These are phyloP conservation scores for Lepidocyrtinus sp. DNA, from an alignment of 2,888 invertebrate species.

Conservation along the genomic window DNA sequence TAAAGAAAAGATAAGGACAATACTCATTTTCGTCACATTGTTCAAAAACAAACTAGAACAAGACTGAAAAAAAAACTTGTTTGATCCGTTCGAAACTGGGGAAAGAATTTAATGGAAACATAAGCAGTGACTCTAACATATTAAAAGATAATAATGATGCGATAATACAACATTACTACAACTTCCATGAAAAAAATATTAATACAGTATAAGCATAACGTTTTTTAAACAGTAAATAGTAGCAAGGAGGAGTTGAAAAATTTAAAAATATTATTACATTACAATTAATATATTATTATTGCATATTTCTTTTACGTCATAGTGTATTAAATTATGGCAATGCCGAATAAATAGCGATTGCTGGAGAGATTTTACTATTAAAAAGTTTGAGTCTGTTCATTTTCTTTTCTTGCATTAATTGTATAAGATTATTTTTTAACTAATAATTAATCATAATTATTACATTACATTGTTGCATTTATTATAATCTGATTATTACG, in stretches of 20 bases:
- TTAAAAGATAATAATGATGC: conserved; percentile 14
- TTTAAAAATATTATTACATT: conserved; percentile 43
- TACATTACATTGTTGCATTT: conserved; percentile 20
- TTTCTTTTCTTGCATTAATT: conserved; percentile 48
- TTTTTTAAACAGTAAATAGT: conserved; percentile 44
- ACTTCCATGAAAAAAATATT: conserved; percentile 14
- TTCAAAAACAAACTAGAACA: conserved; percentile 19
- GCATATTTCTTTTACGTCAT: conserved; percentile 23
- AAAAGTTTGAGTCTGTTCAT: conserved; percentile 46
- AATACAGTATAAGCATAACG: conserved; percentile 14
- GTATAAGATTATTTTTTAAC: conserved; percentile 24
- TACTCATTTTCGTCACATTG: conserved; percentile 9
- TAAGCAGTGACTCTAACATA: conserved; percentile 12
- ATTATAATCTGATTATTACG: conserved; percentile 13
- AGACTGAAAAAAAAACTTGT: conserved; percentile 6
- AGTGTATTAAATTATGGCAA: conserved; percentile 38
- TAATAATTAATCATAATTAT: conserved; percentile 11
- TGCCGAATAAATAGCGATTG: conserved; percentile 47
- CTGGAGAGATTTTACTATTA: conserved; percentile 50
- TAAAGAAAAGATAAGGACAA: conserved; percentile 1
- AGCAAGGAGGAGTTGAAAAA: conserved; percentile 50
- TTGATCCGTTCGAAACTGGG: not conserved
- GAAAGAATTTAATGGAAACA: conserved; percentile 6
- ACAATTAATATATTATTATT: conserved; percentile 33
- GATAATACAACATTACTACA: conserved; percentile 10